These are phyloP conservation scores for Platerodrilus igneus DNA, from an alignment of 2,888 invertebrate genomes.

Conservation along the genomic window DNA sequence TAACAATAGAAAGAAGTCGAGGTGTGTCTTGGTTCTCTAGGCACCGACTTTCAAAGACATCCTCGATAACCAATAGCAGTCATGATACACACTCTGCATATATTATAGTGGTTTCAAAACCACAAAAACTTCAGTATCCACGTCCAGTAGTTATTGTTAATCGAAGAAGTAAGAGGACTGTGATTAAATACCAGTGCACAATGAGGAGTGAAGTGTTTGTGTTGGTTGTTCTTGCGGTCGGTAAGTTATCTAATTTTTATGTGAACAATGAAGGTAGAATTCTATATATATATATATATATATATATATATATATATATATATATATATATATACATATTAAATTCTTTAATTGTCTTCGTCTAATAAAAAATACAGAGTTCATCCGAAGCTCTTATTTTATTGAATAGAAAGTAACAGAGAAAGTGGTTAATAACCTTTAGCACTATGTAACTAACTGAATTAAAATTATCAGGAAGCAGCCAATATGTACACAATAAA, in stretches of 20 bases:
- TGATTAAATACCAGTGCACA: slow-evolving; percentile 22
- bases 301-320: not conserved
- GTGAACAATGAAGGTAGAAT: not conserved
- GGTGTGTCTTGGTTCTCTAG: slow-evolving; percentile 28
- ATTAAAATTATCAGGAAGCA: too few species aligned
- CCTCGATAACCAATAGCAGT: slow-evolving; percentile 26
- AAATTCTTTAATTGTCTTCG: not conserved
- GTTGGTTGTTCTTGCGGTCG: slow-evolving; percentile 27
- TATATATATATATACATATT: not conserved
- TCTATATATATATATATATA: not conserved
- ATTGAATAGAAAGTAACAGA: slow-evolving; percentile 29
- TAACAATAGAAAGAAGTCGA: slow-evolving; percentile 18
- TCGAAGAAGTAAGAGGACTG: slow-evolving; percentile 23
- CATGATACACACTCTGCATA: slow-evolving; percentile 22
- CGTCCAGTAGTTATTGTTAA: slow-evolving; percentile 32
- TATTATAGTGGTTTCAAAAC: slow-evolving; percentile 34
- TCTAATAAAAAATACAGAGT: too few species aligned
- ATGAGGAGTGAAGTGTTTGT: slow-evolving; percentile 35
- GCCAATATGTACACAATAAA: too few species aligned
- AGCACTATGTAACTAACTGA: too few species aligned
- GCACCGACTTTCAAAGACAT: slow-evolving; percentile 31
- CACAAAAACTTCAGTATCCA: slow-evolving; percentile 27
- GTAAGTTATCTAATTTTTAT: slow-evolving; percentile 23
- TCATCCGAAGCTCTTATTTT: too few species aligned
- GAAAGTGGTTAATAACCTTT: slow-evolving; percentile 27